These are phyloP conservation scores for Eriosoma lanigerum DNA, from an alignment of 1,140 invertebrate species.

Conservation along the genomic window DNA sequence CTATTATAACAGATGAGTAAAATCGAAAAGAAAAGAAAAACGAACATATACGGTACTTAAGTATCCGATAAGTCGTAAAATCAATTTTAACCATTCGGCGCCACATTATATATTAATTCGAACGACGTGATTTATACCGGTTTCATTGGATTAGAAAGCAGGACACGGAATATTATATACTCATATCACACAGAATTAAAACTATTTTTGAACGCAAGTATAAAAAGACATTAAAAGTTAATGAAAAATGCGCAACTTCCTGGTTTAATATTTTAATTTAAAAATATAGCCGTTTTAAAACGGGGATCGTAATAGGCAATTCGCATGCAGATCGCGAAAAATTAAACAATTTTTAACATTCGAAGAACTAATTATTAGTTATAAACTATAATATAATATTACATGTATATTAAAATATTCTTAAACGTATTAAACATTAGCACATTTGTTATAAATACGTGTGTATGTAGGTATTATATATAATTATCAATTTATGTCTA, in stretches of 20 bases:
- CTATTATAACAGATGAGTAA: background rate
- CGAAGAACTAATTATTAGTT: background rate
- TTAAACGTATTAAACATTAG: no score
- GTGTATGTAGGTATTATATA: no score
- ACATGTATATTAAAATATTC: no score
- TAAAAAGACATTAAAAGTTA: no score
- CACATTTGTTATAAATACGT: no score
- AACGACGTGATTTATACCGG: background rate
- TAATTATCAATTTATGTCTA: no score
- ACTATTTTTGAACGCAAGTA: background rate
- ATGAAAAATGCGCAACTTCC: background rate
- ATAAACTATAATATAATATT: no score
- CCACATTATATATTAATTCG: no score
- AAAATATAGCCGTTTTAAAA: background rate
- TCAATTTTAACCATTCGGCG: background rate
- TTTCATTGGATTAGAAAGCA: slow-evolving; percentile 22
- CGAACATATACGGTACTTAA: background rate
- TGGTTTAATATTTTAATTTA: background rate
- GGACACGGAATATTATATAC: background rate
- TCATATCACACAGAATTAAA: background rate
- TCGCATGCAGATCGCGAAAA: background rate
- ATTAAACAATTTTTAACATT: background rate
- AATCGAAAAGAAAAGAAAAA: background rate
- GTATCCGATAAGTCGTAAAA: background rate
- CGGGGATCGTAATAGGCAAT: background rate